Percentiles rank a stretch among this genome's conserved stretches.
Evolutionary conservation across 2,113 vertebrate genomes (phyloP).

Genomic region (Cyanistes caeruleus): DNA sequence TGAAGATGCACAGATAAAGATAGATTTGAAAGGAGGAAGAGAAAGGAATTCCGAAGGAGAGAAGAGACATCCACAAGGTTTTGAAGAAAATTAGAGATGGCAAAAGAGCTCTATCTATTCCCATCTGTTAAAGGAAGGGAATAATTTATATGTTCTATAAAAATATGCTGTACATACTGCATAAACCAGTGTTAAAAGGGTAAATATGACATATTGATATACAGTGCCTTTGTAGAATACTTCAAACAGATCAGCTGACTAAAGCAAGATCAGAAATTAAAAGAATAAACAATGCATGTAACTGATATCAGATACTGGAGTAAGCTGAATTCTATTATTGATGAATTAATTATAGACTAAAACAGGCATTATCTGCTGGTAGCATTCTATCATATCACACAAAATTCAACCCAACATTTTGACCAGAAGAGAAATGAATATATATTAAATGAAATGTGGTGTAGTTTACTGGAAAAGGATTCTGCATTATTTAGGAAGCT

Average conservation of each 20-base stretch:
- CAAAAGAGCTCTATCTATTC: background rate
- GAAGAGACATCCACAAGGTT: background rate
- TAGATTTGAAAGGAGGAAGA: background rate
- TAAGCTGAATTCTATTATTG: conserved; percentile 12
- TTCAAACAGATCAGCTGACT: conserved; percentile 40
- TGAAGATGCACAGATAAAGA: background rate
- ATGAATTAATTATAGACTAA: conserved; percentile 35
- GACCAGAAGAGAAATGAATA: background rate
- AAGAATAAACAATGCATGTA: conserved; percentile 20
- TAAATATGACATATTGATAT: conserved; percentile 16
- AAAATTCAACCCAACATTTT: background rate
- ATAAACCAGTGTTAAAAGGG: conserved; percentile 25
- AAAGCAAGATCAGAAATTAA: conserved; percentile 38
- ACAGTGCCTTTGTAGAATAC: conserved; percentile 4
- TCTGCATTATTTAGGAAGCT: background rate
- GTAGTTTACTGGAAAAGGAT: background rate
- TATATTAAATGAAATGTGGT: background rate
- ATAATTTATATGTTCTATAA: background rate
- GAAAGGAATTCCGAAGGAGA: background rate
- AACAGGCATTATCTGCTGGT: background rate
- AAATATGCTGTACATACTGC: background rate
- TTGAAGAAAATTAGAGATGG: background rate
- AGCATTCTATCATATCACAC: background rate
- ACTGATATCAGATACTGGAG: background rate
- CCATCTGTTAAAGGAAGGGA: background rate